A percentile compares a stretch with the other conserved stretches of the same genome.
These are phyloP conservation scores for Dasysyrphus albostriatus DNA, from an alignment of 2,888 invertebrate species.

Conservation along the genomic window DNA sequence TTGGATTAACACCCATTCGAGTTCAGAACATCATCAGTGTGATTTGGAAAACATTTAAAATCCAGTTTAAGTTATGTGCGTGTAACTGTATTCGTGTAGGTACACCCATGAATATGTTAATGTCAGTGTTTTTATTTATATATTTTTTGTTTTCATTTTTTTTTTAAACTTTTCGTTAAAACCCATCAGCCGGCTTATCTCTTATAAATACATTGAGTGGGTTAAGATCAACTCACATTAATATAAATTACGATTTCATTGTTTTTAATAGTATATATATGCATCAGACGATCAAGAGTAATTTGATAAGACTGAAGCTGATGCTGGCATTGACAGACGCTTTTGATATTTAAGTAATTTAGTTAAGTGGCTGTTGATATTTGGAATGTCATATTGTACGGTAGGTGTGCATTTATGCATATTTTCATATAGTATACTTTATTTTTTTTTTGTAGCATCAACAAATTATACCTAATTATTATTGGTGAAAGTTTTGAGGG, in stretches of 20 bases:
- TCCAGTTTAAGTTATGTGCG: slow-evolving; percentile 38
- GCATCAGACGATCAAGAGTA: slow-evolving; percentile 37
- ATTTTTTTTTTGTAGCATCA: no score
- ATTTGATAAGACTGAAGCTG: slow-evolving; percentile 33
- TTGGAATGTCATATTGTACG: slow-evolving; percentile 1
- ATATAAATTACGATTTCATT: slow-evolving; percentile 40
- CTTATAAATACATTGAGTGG: slow-evolving; percentile 13
- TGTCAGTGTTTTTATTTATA: slow-evolving; percentile 24
- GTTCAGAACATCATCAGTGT: not conserved
- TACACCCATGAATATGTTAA: slow-evolving; percentile 23
- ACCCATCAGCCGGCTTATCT: slow-evolving; percentile 43
- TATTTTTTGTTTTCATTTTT: not conserved
- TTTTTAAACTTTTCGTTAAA: slow-evolving; percentile 5
- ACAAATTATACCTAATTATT: no score
- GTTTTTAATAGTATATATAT: slow-evolving; percentile 8
- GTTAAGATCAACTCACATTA: slow-evolving; percentile 44
- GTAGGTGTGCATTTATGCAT: not conserved
- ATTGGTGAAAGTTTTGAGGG: no score
- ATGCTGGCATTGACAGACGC: slow-evolving; percentile 11
- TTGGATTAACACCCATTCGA: slow-evolving; percentile 31
- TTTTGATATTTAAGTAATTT: slow-evolving; percentile 24
- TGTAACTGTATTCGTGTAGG: slow-evolving; percentile 31
- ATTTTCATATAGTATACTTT: no score
- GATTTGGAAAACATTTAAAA: slow-evolving; percentile 38
- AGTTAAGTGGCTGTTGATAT: slow-evolving; percentile 23